phyloP scores from a whole-genome alignment of 2,888 invertebrate species.

The Marasmarcha lunaedactyla region DNA sequence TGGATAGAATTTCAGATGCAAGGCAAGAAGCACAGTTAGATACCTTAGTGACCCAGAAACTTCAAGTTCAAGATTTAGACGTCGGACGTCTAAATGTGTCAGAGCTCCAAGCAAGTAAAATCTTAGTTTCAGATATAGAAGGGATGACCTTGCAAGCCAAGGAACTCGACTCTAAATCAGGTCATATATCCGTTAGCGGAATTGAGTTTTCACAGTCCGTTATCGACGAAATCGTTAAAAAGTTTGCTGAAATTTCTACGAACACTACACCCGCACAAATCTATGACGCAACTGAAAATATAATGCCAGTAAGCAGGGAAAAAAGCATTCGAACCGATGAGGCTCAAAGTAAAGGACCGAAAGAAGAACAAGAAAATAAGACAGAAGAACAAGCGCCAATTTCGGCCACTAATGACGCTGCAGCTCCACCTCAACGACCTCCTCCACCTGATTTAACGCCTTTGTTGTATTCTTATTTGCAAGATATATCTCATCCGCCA shows the following conservation, averaged over 20 bases:
- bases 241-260: constrained; percentile 59
- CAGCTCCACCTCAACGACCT: constrained; percentile 47
- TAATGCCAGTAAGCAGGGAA: constrained; percentile 38
- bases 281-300: constrained; percentile 22
- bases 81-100: constrained; percentile 84
- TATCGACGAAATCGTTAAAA: constrained; percentile 74
- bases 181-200: constrained; percentile 75
- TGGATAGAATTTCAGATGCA: constrained; percentile 41
- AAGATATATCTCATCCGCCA: constrained; percentile 63
- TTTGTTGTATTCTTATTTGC: constrained; percentile 62
- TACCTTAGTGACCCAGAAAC: constrained; percentile 68
- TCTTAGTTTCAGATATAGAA: constrained; percentile 85
- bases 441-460: constrained; percentile 62
- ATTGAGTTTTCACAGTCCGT: constrained; percentile 77
- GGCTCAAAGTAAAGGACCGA: not conserved
- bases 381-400: constrained; percentile 21
- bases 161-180: constrained; percentile 78
- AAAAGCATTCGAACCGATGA: constrained; percentile 55
- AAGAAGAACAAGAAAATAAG: constrained; percentile 18
- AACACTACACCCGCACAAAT: constrained; percentile 18
- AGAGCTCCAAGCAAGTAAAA: constrained; percentile 82
- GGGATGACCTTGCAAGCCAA: constrained; percentile 78
- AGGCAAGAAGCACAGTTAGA: constrained; percentile 50
- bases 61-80: constrained; percentile 81
- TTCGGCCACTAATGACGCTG: constrained; percentile 28